Evolutionary conservation across 1,140 invertebrate genomes (phyloP), one percentile per base, ranked within the genome.

Genomic region (Teleopsis dalmanni): DNA sequence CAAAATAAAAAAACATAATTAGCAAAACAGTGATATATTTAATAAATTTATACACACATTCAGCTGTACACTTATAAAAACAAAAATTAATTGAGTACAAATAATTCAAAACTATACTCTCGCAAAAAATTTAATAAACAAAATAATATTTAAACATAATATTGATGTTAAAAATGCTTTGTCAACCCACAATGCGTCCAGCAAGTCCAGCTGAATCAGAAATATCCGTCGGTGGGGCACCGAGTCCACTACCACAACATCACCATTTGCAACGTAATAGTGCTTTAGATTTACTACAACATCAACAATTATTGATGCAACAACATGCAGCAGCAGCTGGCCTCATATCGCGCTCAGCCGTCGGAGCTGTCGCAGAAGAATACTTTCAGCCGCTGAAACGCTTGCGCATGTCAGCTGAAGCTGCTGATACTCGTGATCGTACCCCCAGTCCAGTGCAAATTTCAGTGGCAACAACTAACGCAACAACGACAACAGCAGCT

Each of bases 351-450:
- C 57, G 53, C 16, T 56, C 53, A 23, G 61, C 55, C 25, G 57
- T 52, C 8, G 57, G 55, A 23, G 73, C 73, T 57, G 73, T 76
- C 58, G 57, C 64, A 42, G 85, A 90, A 57, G 88, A 91, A 55
- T 92, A 91, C 62, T 91, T 91, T 72, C 86, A 86, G 56, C 88
- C 88, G 0, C 61, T 92, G 53, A 92, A 92, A 68, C 79, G 82
- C 55, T 72, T 92, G 50, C 88, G 89, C 71, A 91, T 91, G 87
- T 78, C 77, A 50, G 58, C 56, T 16, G 66, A 65, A 2, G 62
- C 62, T 50, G 25, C 25, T 1, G 45, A 47, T 7, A 64, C 73
- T 14, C 46, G 62, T 14, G 66, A 70, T 11, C 66, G 69, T 29
- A 67, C 67, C 8, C 60, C 63, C 22, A 70, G 66, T 56, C 66